Evolutionary conservation across 1,140 invertebrate species (phyloP), one percentile per base, ranked within the genome.

Genomic region (Myzus persicae): DNA sequence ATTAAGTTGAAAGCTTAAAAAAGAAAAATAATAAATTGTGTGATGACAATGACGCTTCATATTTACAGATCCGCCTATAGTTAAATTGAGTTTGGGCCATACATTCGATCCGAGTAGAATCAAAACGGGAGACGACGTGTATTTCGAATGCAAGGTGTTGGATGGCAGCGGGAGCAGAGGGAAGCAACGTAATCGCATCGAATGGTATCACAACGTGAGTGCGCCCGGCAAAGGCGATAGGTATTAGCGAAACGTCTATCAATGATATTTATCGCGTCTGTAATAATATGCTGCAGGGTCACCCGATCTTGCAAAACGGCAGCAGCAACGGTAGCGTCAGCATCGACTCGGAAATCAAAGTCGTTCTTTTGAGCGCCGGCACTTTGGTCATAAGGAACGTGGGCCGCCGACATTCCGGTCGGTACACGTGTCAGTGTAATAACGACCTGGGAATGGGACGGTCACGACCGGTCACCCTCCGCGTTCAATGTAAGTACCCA

Each of bases 121-220:
- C 95, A 98, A 98, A 95, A 97, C 98, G 95, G 98, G 98, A 76
- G 98, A 98, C 94, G 98, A 98, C 95, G 98, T 98, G 82, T 98
- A 98, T 95, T 98, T 98, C 95, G 98, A 98, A 95, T 98, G 98
- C 95, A 82, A 81, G 20, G 46, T 93, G 26, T 85, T 82, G 26
- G 46, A 84, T 24, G 81, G 81, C 24, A 38, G 81, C 31, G 91
- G 76, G 18, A 46, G 46, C 36, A 48, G 26, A 31, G 31, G 81
- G 20, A 81, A 48, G 42, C 42, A 84, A 51, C 91, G 91, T 6
- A 93, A 93, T 84, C 42, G 24, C 26, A 84, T 93, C 1, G 91
- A 93, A 84, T 93, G 91, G 91, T 93, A 93, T 54, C 91, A 93
- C 46, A 48, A 93, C 18, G 91, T 93, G 20, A 93, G 91, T 85